Conservation (phyloP, 2,888 invertebrate species). For the Carterocephalus palaemon region DNA sequence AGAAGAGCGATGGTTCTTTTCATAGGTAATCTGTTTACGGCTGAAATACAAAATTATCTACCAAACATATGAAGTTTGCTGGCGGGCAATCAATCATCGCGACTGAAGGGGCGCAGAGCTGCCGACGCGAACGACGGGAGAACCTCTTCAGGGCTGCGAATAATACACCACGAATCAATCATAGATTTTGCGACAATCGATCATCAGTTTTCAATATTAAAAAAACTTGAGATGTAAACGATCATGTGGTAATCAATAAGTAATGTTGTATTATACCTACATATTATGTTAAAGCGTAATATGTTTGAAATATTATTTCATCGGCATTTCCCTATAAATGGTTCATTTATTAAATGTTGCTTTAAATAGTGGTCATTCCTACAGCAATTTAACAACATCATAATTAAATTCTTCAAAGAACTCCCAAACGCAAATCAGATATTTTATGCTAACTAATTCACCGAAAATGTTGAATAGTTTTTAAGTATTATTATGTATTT, state of each 20-base stretch:
- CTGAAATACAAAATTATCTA: conserved; percentile 77
- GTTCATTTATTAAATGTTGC: no score
- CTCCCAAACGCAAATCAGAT: no score
- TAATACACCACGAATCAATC: conserved; percentile 77
- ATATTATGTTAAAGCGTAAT: no score
- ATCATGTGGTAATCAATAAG: background rate
- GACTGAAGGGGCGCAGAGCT: conserved; percentile 63
- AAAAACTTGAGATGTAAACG: conserved; percentile 30
- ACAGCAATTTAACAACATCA: no score
- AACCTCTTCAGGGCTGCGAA: conserved; percentile 73
- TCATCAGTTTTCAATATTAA: conserved; percentile 73
- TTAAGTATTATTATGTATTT: no score
- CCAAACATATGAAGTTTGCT: conserved; percentile 76
- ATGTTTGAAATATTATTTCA: no score
- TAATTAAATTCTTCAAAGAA: no score
- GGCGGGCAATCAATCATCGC: conserved; percentile 70
- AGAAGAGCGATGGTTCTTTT: conserved; percentile 66
- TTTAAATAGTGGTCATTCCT: no score
- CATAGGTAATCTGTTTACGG: conserved; percentile 75
- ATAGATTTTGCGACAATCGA: conserved; percentile 76
- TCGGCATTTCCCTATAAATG: no score
- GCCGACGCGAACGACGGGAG: conserved; percentile 62
- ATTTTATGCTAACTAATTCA: no score
- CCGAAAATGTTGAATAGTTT: no score
- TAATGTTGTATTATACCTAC: no score